A percentile compares a stretch with the other conserved stretches of the same genome.
Conservation (phyloP, 2,797 vertebrate species). For the Anguilla obscura region DNA sequence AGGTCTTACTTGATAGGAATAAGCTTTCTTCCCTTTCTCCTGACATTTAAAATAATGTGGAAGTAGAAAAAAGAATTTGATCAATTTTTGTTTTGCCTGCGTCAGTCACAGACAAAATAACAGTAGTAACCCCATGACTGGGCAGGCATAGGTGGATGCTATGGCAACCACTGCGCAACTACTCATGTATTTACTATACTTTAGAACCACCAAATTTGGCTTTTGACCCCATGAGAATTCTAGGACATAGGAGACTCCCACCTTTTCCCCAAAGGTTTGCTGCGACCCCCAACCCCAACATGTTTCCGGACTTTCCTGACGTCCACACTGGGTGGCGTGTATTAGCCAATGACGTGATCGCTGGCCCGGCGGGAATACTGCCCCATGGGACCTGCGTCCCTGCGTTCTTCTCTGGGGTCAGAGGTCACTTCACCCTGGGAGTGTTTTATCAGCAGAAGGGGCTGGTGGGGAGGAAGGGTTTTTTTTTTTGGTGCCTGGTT, state of each 20-base stretch:
- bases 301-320: neutral
- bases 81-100: neutral
- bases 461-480: constrained; percentile 14
- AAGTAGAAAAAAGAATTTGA: neutral
- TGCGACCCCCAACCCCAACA: neutral
- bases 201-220: neutral
- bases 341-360: constrained; percentile 1
- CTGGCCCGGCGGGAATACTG: constrained; percentile 44
- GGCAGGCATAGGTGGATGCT: neutral
- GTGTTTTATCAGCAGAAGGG: constrained; percentile 58
- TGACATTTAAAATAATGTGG: neutral
- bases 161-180: neutral
- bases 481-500: constrained; percentile 52
- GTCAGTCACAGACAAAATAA: neutral
- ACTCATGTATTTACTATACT: neutral
- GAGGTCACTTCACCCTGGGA: constrained; percentile 59
- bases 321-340: neutral
- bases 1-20: neutral
- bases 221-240: neutral
- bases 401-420: constrained; percentile 60
- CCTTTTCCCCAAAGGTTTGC: neutral
- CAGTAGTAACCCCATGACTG: neutral
- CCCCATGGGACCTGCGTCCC: constrained; percentile 49
- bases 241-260: neutral
- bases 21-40: neutral